Base-by-base conservation (phyloP, 2,797 vertebrate genomes). In the Helostoma temminkii region DNA sequence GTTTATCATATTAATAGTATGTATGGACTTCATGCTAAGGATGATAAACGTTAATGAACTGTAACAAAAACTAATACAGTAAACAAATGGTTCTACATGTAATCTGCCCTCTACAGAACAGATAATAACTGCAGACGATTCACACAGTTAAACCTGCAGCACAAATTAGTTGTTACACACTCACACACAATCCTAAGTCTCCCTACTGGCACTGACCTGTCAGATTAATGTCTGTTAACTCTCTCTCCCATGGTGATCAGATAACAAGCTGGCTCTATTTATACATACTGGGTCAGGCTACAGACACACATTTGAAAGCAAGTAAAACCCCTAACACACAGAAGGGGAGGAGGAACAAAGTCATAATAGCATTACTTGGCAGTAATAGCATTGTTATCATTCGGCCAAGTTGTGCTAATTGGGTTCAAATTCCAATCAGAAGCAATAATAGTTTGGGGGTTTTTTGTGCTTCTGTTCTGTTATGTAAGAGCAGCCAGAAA, bases 181-280 rank as follows among this genome's bases (percentile, higher is more conserved):
- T 54, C 3, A 3, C 56, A 63, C 66, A 55, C 81, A 80, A 71
- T 65, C 66, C 78, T 74, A 87, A 82, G 81, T 74, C 87, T 81
- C 26, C 69, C 56, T 36, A 24, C 58, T 43, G 65, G 76, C 70
- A 73, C 63, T 70, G 85, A 83, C 71, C 86, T 61, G 80, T 83
- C 73, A 82, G 92, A 93, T 93, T 93, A 93, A 80, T 55, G 71
- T 82, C 80, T 80, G 81, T 76, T 87, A 92, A 86, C 87, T 69
- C 81, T 88, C 86, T 86, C 82, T 89, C 87, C 70, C 80, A 83
- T 90, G 82, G 82, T 88, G 89, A 89, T 91, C 89, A 92, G 87
- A 91, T 93, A 88, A 91, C 92, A 87, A 89, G 83, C 75, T 14
- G 74, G 64, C 81, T 82, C 91, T 94, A 94, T 93, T 91, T 92